Percentiles rank a stretch among this genome's conserved stretches.
Evolutionary conservation across 2,888 invertebrate genomes (phyloP).

Genomic region (Cancer borealis): DNA sequence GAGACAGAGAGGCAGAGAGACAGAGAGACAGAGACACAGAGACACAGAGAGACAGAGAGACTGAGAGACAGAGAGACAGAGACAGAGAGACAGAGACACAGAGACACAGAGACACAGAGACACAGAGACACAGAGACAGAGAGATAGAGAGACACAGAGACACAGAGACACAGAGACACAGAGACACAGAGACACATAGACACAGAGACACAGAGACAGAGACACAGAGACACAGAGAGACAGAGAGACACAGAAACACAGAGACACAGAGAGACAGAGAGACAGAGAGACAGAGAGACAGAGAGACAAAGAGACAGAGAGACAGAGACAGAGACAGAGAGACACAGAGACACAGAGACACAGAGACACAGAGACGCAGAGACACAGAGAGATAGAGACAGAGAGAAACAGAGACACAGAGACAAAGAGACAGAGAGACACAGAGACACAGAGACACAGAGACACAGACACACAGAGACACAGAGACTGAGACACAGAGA

Average conservation of each 20-base stretch:
- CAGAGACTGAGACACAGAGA: background rate
- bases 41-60: slow-evolving; percentile 13
- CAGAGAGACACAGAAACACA: too few species aligned
- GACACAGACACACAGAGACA: slow-evolving; percentile 5
- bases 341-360: background rate
- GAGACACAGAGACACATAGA: too few species aligned
- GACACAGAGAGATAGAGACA: too few species aligned
- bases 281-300: background rate
- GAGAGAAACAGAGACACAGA: too few species aligned
- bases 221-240: background rate
- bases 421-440: too few species aligned
- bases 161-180: background rate
- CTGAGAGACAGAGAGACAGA: slow-evolving; percentile 21
- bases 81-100: background rate
- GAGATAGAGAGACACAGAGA: too few species aligned
- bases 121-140: too few species aligned
- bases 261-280: background rate
- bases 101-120: background rate
- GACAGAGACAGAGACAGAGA: background rate
- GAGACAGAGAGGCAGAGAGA: too few species aligned
- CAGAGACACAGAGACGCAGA: background rate
- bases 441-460: background rate
- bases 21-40: slow-evolving; percentile 21
- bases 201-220: too few species aligned
- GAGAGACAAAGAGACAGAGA: too few species aligned